phyloP scores from a whole-genome alignment of 2,888 invertebrate species.

The Pachycephus smyrnensis region DNA sequence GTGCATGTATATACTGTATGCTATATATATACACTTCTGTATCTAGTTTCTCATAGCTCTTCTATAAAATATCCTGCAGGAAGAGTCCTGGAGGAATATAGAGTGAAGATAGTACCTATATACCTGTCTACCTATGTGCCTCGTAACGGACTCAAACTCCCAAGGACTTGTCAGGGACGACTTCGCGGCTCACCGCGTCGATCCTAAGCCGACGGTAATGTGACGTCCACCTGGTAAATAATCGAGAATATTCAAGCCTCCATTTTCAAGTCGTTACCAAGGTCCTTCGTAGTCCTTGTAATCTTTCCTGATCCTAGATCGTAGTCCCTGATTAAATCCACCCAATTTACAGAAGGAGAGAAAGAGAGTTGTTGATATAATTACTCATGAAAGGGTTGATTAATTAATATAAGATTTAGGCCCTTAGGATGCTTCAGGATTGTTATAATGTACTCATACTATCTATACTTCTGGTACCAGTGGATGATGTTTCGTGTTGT shows the following conservation, averaged over 20 bases:
- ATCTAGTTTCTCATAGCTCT: background rate
- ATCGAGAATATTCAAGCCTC: conserved; percentile 24
- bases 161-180: conserved; percentile 21
- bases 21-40: background rate
- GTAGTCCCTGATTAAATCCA: conserved; percentile 19
- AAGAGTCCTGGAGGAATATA: background rate
- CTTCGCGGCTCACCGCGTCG: conserved; percentile 35
- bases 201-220: conserved; percentile 52
- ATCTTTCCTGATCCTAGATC: conserved; percentile 27
- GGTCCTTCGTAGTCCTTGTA: conserved; percentile 24
- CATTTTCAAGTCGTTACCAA: conserved; percentile 15
- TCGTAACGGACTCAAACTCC: background rate
- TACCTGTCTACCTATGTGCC: background rate
- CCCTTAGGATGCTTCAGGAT: background rate
- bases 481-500: background rate
- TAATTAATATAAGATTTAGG: background rate
- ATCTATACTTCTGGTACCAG: background rate
- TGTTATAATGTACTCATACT: background rate
- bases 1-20: no score
- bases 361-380: conserved; percentile 25
- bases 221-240: conserved; percentile 51
- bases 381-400: background rate
- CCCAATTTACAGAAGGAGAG: conserved; percentile 24
- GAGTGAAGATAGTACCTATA: background rate
- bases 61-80: background rate